Base-by-base conservation (phyloP, 2,888 invertebrate genomes). In the Platycnemis pennipes region DNA sequence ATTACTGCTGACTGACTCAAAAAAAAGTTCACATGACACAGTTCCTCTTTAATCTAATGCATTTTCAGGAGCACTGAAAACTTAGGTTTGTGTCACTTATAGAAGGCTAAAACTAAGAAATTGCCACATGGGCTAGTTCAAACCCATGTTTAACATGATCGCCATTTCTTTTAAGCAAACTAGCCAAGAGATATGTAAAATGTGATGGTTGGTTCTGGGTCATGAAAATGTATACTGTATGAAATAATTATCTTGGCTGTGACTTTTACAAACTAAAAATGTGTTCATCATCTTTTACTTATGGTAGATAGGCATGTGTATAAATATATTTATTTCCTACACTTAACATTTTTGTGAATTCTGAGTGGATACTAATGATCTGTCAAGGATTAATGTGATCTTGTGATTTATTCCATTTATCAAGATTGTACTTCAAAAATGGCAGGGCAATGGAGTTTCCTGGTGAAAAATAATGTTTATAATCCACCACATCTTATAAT, bases 391-490 rank as follows among this genome's bases (percentile, higher is more conserved):
- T 44, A 56, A 44, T 91, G 37, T 56, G 91, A 44, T 91, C 63
- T 56, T 44, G 91, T 91, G 91, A 91, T 69, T 63, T 91, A 56
- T 44, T 42, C 31, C 63, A 44, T 13, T 16, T 44, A n/a, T 31
- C 31, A 63, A 91, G 44, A 42, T 63, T 69, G n/a, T 56, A 69
- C 26, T 45, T 44, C 44, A 69, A 63, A 42, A 69, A 91, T 63
- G 56, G 69, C 63, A 53, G 91, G 37, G 63, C 45, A 42, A 26
- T 44, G 44, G 91, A 63, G 45, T 91, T 91, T 91, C 42, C 91
- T 91, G n/a, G 44, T 91, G 91, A 91, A 91, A n/a, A 91, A 91
- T 89, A 89, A 53, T 89, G n/a, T n/a, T 49, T 3, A 63, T 69
- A 91, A 63, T 37, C 63, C 45, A 91, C 42, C 16, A 89, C 26